Percentiles rank a stretch among this genome's conserved stretches.
Evolutionary conservation across 1,140 invertebrate genomes (phyloP).

Genomic region (Mylabris phalerata): DNA sequence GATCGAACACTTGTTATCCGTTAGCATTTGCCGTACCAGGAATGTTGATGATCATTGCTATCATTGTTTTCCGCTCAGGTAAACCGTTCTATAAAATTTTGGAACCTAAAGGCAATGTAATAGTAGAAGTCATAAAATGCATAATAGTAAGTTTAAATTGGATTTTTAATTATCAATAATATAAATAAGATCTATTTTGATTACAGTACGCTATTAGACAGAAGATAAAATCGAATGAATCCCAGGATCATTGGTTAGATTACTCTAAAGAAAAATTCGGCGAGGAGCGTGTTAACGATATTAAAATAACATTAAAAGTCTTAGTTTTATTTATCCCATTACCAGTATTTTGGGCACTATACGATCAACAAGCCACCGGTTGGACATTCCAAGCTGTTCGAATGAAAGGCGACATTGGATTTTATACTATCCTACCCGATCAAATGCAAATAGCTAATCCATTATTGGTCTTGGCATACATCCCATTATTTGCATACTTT

Average conservation of each 20-base stretch:
- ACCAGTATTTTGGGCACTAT: conserved; percentile 86
- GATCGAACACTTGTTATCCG: conserved; percentile 74
- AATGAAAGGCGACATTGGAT: conserved; percentile 56
- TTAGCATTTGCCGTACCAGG: conserved; percentile 90
- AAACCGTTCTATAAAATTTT: conserved; percentile 69
- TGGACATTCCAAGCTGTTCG: conserved; percentile 41
- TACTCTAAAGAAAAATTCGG: conserved; percentile 71
- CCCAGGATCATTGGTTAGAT: conserved; percentile 71
- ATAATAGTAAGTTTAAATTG: conserved; percentile 61
- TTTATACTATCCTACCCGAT: conserved; percentile 70
- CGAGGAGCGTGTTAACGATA: conserved; percentile 60
- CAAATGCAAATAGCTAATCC: conserved; percentile 86
- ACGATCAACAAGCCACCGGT: conserved; percentile 82
- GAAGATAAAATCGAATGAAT: conserved; percentile 44
- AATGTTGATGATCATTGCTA: conserved; percentile 72
- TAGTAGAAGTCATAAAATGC: conserved; percentile 69
- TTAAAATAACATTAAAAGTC: conserved; percentile 66
- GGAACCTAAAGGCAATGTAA: conserved; percentile 75
- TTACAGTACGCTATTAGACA: conserved; percentile 43
- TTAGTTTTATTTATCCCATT: conserved; percentile 73
- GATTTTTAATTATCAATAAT: too few species aligned
- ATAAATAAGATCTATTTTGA: background rate
- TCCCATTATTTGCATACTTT: conserved; percentile 76
- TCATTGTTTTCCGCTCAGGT: conserved; percentile 76
- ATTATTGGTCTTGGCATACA: conserved; percentile 74